Base-by-base conservation (phyloP, 92 coral and sea anemone species). In the Virgularia gustaviana region DNA sequence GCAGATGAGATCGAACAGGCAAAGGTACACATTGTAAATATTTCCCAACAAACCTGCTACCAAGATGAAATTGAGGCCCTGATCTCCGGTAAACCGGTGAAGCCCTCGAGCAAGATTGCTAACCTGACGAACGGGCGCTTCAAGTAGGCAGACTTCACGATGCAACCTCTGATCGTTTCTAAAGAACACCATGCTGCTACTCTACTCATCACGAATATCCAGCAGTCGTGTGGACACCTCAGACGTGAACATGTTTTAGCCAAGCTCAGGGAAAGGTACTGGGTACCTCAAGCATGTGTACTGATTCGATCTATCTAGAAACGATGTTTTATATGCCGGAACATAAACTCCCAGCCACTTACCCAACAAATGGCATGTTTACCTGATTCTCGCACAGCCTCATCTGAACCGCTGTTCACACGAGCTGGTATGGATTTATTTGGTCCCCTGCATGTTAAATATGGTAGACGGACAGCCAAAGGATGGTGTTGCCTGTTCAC, bases 171-270 rank as follows among this genome's bases (percentile, higher is more conserved):
- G 23, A 81, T 85, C 55, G 34, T 81, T 32, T 85, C 86, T 25
- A 76, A 64, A 39, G 66, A 72, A 35, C 83, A 82, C 49, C 59
- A 68, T 41, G 81, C 78, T 10, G 77, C 83, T 18, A 18, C 10
- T 24, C 74, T 49, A 68, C 65, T 85, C 9, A 77, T 85, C 37
- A 52, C 49, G 18, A 80, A 85, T 49, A 62, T 68, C 63, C 83
- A 85, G 33, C 49, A 16, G n/a, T 54, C 45, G 42, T 54, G 36
- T 51, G 87, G 86, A 0, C 90, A 85, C 51, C 27, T 77, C 57
- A 83, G 89, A 15, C 80, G 79, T 4, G 83, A 81, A 49, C 89
- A 85, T 22, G 80, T 81, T 31, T 52, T 65, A 56, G 79, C 84
- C n/a, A 68, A 54, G 62, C 35, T 86, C 76, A 53, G 82, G 68